Evolutionary conservation across 2,888 invertebrate species (phyloP), one percentile per base, ranked within the genome.

Genomic region (Polymixis flavicincta): DNA sequence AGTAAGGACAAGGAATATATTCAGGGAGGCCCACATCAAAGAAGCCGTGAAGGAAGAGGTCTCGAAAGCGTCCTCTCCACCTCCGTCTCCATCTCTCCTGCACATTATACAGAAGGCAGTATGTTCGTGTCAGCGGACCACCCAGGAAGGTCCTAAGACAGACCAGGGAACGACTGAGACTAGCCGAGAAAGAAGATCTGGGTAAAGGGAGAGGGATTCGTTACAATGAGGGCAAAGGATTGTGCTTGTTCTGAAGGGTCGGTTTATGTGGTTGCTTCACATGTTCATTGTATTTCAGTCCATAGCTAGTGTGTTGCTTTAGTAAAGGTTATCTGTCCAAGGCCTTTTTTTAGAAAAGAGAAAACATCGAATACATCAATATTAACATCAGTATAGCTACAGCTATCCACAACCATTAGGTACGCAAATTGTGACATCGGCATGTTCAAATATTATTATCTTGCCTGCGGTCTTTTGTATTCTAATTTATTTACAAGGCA

Each of bases 51-150:
- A 66, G 52, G 32, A 66, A n/a, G 84, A 74, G 57, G n/a, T 66
- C 57, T 52, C 69, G 37, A 66, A 78, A 63, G 80, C 79, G 55
- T 59, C 65, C 65, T 52, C 84, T 48, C 37, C 37, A 37, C 37
- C 37, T 37, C 79, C 79, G 57, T 79, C 80, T 59, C 74, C 81
- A n/a, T 74, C 79, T 22, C 37, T 80, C n/a, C 84, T 80, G 60
- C 72, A 68, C 42, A 65, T 83, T 55, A 68, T 80, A 64, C 68
- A 78, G 73, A 83, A 80, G 79, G 83, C 80, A 48, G 83, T 81
- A 13, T 83, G 80, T n/a, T 74, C 84, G 25, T 83, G 80, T 61
- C 84, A 79, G 80, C 52, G 66, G 60, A 69, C 52, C n/a, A 25
- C 19, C 32, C 37, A 60, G 32, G 71, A 68, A 32, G 32, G 14